Base-by-base conservation (phyloP, 1,140 invertebrate genomes). In the Chironomus striatipennis region DNA sequence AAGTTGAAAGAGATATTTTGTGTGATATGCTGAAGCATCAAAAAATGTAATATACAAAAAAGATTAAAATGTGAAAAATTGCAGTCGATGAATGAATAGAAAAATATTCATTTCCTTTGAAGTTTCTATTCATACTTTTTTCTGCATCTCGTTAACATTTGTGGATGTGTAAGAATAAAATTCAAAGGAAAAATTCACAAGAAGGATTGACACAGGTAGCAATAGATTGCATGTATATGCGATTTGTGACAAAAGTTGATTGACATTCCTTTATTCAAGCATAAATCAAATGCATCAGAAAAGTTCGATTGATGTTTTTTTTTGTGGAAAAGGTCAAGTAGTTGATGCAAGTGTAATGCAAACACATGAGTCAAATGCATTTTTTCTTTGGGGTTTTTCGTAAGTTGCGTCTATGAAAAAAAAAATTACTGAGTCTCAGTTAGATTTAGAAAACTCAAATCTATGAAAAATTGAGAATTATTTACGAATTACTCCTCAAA, bases 121-220 rank as follows among this genome's bases (percentile, higher is more conserved):
- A 34, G 24, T 70, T 70, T 70, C 15, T 18, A 20, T 15, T 18
- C 18, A 70, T 20, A 20, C 9, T 21, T n/a, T n/a, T n/a, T n/a
- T 10, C 18, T 20, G 65, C 65, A 70, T 20, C 65, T 70, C 65
- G 65, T 70, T 70, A 70, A 18, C 47, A n/a, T 57, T 57, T 57
- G 47, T 12, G 1, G n/a, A 10, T 57, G 7, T 7, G 7, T 2
- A 57, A 57, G 2, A 12, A 57, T 2, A 57, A 57, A 12, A 12
- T 57, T n/a, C 47, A 57, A 57, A 57, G 47, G n/a, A 12, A 7
- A 57, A 57, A 12, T 12, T 57, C 47, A 12, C 9, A 57, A 57
- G 10, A 12, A 57, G 9, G 47, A 12, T 12, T n/a, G 10, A 12
- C 2, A 10, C n/a, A 10, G 47, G 47, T n/a, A 57, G n/a, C 47